Evolutionary conservation across 2,888 invertebrate species (phyloP), one percentile per base, ranked within the genome.

Genomic region (Rhorus exstirpatorius): DNA sequence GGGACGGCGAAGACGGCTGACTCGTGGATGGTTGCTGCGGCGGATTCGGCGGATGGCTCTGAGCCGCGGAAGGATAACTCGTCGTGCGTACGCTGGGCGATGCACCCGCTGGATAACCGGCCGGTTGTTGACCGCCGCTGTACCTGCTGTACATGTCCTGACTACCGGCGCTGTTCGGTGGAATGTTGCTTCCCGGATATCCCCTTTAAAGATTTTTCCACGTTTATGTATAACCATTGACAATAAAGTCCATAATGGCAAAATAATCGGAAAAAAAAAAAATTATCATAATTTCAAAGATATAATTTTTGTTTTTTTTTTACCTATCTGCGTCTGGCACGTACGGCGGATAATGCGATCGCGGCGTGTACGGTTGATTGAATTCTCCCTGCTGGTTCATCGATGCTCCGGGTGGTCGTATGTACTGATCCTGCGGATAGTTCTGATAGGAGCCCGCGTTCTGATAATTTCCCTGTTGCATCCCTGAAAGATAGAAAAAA

Each of bases 1-100:
- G 96, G 88, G 97, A 96, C 89, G 97, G 96, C 91, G 94, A 93
- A 90, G 97, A 96, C 89, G 96, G 96, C 90, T 96, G 96, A 94
- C 97, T 95, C 93, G 96, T 96, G 84, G 95, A 94, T 88, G 95
- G 96, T 83, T 95, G 95, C 93, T 94, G 94, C 92, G 94, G 94
- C 84, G 93, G 92, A 85, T 92, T 93, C 81, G 93, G 91, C 75
- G 94, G 94, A 90, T 93, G 94, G 88, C 93, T 93, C 90, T 94
- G 94, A 80, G 94, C 93, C 85, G 93, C 94, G 87, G 94, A 94
- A 83, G 95, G 94, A 93, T 95, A 95, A 90, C 94, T 91, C 78
- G 89, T 91, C 58, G 84, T 91, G 65, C 92, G 89, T 24, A 90
- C 90, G 67, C 86, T 90, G n/a, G 93, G 91, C 35, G 89, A 86